Evolutionary conservation across 2,888 invertebrate species (phyloP).

Genomic region (Lumbricus terrestris): DNA sequence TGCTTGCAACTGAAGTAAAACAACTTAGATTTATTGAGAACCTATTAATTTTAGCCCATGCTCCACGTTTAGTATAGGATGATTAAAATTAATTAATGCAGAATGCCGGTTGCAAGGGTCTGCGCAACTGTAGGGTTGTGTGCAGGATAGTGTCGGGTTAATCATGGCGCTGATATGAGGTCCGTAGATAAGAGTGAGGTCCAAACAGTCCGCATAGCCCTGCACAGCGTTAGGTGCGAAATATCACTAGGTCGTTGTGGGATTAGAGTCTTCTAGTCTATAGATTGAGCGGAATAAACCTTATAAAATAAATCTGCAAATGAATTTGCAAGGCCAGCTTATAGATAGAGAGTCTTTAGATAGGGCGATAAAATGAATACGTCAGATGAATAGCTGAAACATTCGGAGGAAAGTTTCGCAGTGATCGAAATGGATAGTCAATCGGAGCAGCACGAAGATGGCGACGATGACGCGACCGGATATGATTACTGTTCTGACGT

Average conservation of each 20-base stretch:
- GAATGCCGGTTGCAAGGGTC: neutral
- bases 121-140: neutral
- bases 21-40: neutral
- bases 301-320: neutral
- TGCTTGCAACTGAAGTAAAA: neutral
- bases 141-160: neutral
- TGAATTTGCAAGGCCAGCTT: neutral
- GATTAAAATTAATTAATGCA: no score
- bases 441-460: neutral
- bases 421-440: no score
- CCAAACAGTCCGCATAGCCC: neutral
- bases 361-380: neutral
- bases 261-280: neutral
- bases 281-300: neutral
- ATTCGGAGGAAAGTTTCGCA: neutral
- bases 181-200: neutral
- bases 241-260: neutral
- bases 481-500: neutral
- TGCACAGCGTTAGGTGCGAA: neutral
- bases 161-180: neutral
- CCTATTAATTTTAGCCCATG: neutral
- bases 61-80: neutral
- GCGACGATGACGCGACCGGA: neutral
- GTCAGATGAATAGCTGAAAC: neutral
- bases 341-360: neutral